These are phyloP conservation scores for Hippasteria phrygiana DNA, from an alignment of 53 echinoderm and acorn worm species.

Conservation along the genomic window DNA sequence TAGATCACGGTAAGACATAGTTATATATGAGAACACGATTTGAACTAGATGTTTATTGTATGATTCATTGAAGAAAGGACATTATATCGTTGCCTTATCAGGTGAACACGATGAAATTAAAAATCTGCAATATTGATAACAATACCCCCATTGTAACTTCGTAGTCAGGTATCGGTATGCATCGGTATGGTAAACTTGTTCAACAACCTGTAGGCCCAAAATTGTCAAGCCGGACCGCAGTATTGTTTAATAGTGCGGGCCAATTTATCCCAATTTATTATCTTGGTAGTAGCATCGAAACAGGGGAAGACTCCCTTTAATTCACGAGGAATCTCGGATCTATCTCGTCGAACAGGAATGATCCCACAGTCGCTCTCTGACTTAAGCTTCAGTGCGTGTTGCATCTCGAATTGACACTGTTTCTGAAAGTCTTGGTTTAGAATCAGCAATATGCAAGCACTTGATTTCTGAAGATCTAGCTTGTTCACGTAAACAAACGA, in stretches of 20 bases:
- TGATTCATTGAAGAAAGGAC: too few relatives aligned
- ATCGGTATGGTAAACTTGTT: too few relatives aligned
- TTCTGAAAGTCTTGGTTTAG: not conserved
- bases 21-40: too few relatives aligned
- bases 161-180: too few relatives aligned
- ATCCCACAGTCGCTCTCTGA: not conserved
- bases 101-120: too few relatives aligned
- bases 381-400: not conserved
- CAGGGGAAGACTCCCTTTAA: not conserved
- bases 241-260: not conserved
- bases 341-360: not conserved
- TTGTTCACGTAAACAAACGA: not conserved
- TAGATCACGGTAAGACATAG: too few relatives aligned
- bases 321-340: not conserved
- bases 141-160: too few relatives aligned
- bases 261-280: slow-evolving; percentile 1
- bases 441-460: not conserved
- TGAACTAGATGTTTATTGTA: too few relatives aligned
- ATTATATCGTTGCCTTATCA: too few relatives aligned
- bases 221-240: not conserved
- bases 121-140: too few relatives aligned
- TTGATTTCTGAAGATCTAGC: not conserved
- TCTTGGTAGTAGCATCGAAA: not conserved
- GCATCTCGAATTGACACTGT: not conserved
- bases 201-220: too few relatives aligned